Conservation (phyloP, 1,140 invertebrate genomes). For the Drosophila obscura region DNA sequence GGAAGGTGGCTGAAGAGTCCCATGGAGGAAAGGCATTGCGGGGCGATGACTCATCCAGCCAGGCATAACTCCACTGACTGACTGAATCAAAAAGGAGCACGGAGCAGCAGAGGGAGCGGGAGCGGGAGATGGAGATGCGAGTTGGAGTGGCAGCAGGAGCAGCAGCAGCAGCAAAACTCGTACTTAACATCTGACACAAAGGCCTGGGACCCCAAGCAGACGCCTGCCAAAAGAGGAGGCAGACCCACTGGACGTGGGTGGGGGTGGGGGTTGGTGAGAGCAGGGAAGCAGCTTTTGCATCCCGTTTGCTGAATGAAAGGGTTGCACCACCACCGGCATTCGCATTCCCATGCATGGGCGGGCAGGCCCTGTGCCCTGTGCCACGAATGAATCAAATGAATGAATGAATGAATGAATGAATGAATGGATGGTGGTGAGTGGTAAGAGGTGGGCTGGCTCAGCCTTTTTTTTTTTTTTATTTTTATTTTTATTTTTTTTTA, state of each 20-base stretch:
- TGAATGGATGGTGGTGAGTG: constrained; percentile 4
- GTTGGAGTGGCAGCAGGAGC: constrained; percentile 6
- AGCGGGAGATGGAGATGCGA: too few relatives aligned
- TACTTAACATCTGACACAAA: constrained; percentile 76
- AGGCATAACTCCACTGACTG: constrained; percentile 59
- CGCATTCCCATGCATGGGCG: too few relatives aligned
- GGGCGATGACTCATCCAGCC: constrained; percentile 66
- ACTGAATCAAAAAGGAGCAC: constrained; percentile 47
- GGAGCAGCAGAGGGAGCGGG: constrained; percentile 8
- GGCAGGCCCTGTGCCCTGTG: too few relatives aligned
- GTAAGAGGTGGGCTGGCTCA: constrained; percentile 9
- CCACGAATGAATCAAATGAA: constrained; percentile 52
- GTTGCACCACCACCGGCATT: neutral
- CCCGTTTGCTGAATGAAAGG: neutral
- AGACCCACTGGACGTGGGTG: neutral
- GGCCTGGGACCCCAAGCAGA: constrained; percentile 26
- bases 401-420: constrained; percentile 41
- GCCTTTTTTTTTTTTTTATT: constrained; percentile 1
- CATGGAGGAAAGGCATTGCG: neutral
- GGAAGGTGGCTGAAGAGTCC: neutral
- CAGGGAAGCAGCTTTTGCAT: too few relatives aligned
- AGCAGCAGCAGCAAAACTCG: constrained; percentile 23
- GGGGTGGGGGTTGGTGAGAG: too few relatives aligned
- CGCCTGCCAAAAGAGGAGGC: too few relatives aligned
- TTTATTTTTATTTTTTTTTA: too few relatives aligned